A percentile compares a stretch with the other conserved stretches of the same genome.
Conservation (phyloP, 2,888 invertebrate species). For the Leistus spinibarbis region DNA sequence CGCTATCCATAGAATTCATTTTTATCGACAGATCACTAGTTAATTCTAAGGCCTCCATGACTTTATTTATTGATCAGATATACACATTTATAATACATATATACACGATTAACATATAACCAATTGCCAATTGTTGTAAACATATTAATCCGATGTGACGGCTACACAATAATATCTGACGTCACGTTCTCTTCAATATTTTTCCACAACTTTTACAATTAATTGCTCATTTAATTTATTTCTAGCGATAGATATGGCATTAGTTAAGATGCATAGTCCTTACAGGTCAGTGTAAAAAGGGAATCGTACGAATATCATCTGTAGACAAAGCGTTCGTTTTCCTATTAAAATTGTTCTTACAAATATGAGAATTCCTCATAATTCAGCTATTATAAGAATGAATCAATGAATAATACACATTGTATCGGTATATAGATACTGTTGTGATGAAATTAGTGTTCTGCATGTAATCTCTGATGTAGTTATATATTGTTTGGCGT, state of each 20-base stretch:
- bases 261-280: not conserved
- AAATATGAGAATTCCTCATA: too few relatives aligned
- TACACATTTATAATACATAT: constrained; percentile 9
- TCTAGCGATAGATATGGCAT: not conserved
- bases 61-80: constrained; percentile 27
- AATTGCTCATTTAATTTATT: too few relatives aligned
- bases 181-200: too few relatives aligned
- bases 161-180: not conserved
- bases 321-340: not conserved
- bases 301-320: not conserved
- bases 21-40: constrained; percentile 4
- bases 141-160: not conserved
- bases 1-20: not conserved
- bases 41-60: not conserved
- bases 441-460: too few relatives aligned
- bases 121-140: not conserved
- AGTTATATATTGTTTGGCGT: too few relatives aligned
- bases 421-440: too few relatives aligned
- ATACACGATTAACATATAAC: constrained; percentile 26
- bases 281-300: not conserved
- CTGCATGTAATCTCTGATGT: too few relatives aligned
- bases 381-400: too few relatives aligned
- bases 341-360: too few relatives aligned
- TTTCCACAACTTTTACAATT: too few relatives aligned
- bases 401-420: too few relatives aligned